These are phyloP conservation scores for Macropus fuliginosus DNA, from an alignment of 2,797 vertebrate species.

Conservation along the genomic window DNA sequence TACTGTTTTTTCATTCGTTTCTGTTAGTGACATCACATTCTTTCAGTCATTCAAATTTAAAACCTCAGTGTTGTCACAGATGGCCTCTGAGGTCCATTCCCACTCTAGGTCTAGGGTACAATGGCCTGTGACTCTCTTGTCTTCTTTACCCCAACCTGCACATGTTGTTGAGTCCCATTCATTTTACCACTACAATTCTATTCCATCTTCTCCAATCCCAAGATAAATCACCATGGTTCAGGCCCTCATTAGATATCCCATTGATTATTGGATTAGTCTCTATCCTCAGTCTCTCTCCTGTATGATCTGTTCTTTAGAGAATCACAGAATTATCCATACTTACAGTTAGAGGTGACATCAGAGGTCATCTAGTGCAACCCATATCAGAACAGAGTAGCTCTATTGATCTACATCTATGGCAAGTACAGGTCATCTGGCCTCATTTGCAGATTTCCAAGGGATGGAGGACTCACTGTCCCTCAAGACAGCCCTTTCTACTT, in stretches of 20 bases:
- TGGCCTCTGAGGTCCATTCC: background rate
- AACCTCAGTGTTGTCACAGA: background rate
- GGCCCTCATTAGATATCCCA: background rate
- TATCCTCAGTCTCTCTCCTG: background rate
- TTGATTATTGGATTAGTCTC: background rate
- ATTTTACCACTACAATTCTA: background rate
- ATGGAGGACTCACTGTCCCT: background rate
- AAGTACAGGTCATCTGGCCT: background rate
- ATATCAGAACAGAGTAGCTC: background rate
- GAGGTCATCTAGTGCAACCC: background rate
- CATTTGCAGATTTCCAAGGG: background rate
- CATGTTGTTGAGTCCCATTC: background rate
- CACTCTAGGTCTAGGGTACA: accelerated
- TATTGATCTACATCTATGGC: background rate
- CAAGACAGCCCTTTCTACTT: background rate
- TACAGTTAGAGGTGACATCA: background rate
- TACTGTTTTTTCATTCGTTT: background rate
- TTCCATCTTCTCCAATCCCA: background rate
- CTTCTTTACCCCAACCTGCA: background rate
- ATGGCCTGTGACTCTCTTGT: background rate
- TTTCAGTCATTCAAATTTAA: background rate
- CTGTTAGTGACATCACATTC: background rate
- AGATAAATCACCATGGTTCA: background rate
- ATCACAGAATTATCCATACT: background rate
- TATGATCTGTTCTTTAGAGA: background rate